A percentile compares a stretch with the other conserved stretches of the same genome.
Evolutionary conservation across 2,888 invertebrate genomes (phyloP).

Genomic region (Pteria penguin): DNA sequence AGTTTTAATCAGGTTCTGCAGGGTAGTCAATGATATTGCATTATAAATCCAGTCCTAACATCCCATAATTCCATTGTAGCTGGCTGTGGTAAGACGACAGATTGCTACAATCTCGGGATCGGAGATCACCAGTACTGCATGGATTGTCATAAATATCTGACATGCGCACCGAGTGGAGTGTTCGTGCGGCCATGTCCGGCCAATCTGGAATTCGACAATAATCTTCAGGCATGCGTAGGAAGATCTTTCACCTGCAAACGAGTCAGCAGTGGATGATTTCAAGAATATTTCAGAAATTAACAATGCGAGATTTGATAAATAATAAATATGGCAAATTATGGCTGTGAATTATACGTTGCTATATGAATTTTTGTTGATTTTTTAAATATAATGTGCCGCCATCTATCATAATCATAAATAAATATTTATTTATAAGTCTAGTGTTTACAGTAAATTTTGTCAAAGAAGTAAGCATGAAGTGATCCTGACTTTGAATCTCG

Average conservation of each 20-base stretch:
- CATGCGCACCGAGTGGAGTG: slow-evolving; percentile 58
- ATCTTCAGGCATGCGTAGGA: slow-evolving; percentile 55
- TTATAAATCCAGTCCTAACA: too few species aligned
- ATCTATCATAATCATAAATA: too few species aligned
- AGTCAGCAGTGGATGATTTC: background rate
- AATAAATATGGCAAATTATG: too few species aligned
- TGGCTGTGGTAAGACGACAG: slow-evolving; percentile 47
- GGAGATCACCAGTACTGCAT: slow-evolving; percentile 63
- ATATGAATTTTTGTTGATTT: too few species aligned
- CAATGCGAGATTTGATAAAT: background rate
- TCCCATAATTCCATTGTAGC: slow-evolving; percentile 52
- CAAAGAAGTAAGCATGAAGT: too few species aligned
- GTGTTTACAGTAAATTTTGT: too few species aligned
- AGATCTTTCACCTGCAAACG: slow-evolving; percentile 56
- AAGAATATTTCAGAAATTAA: background rate
- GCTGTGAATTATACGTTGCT: too few species aligned
- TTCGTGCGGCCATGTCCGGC: slow-evolving; percentile 59
- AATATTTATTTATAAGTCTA: too few species aligned
- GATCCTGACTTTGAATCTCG: too few species aligned
- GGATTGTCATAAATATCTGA: slow-evolving; percentile 61
- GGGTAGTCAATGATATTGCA: too few species aligned
- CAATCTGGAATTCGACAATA: slow-evolving; percentile 62
- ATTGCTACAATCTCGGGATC: slow-evolving; percentile 33
- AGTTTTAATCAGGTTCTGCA: background rate
- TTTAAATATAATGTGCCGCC: too few species aligned